Evolutionary conservation across 2,888 invertebrate species (phyloP).

Genomic region (Pseudanteris insignis): DNA sequence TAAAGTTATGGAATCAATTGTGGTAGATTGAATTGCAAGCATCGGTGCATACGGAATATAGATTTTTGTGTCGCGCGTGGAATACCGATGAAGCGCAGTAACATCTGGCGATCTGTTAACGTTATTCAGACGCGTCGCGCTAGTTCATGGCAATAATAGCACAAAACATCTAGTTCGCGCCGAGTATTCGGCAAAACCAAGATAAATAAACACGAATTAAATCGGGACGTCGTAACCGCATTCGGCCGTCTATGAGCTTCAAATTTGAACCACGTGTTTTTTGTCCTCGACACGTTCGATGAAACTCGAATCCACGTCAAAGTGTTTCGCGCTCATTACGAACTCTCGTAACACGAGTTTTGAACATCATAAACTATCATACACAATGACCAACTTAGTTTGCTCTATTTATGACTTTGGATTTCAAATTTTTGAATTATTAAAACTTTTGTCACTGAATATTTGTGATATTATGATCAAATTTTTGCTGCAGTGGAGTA

Average conservation of each 20-base stretch:
- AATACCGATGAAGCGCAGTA: conserved; percentile 55
- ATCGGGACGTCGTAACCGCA: conserved; percentile 58
- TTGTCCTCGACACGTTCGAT: conserved; percentile 6
- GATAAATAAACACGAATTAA: conserved; percentile 66
- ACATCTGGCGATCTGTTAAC: conserved; percentile 65
- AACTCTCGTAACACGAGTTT: too few species aligned
- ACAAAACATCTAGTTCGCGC: conserved; percentile 42
- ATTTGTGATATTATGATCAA: too few species aligned
- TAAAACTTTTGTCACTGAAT: too few species aligned
- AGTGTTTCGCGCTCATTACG: too few species aligned
- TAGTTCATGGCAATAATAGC: conserved; percentile 48
- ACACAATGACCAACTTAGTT: too few species aligned
- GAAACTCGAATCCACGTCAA: too few species aligned
- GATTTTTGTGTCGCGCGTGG: conserved; percentile 57
- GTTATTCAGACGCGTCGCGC: conserved; percentile 49
- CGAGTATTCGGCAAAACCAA: conserved; percentile 50
- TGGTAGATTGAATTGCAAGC: conserved; percentile 46
- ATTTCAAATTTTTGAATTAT: too few species aligned
- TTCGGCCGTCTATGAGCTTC: conserved; percentile 9
- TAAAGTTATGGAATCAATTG: conserved; percentile 47
- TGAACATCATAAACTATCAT: too few species aligned
- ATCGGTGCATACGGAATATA: conserved; percentile 48
- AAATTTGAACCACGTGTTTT: conserved; percentile 19
- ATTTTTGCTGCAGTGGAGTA: too few species aligned
- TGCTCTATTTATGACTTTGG: too few species aligned